Percentiles rank a stretch among this genome's conserved stretches.
Conservation (phyloP, 2,888 invertebrate species). For the Drosophila merina region DNA sequence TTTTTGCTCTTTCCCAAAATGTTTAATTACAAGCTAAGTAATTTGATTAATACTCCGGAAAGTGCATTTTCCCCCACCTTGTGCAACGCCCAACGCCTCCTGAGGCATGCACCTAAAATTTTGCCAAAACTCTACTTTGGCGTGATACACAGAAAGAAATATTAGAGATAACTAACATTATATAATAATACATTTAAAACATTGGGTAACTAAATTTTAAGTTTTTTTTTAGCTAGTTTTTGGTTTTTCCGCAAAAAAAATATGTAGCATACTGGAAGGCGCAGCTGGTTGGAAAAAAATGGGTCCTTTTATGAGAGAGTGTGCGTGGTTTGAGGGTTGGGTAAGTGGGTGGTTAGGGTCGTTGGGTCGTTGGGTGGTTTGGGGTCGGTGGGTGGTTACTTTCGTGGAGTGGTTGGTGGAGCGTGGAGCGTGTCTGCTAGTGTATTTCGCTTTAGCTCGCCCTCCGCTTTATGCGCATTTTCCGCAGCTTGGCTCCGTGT, state of each 20-base stretch:
- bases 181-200: neutral
- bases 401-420: conserved; percentile 3
- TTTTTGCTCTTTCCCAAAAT: conserved; percentile 23
- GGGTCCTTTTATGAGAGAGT: conserved; percentile 6
- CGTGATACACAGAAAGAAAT: neutral
- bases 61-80: conserved; percentile 31
- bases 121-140: conserved; percentile 11
- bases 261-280: conserved; percentile 43
- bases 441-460: conserved; percentile 55
- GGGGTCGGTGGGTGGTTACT: neutral
- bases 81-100: conserved; percentile 9
- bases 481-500: conserved; percentile 61
- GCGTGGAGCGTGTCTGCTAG: conserved; percentile 25
- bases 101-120: conserved; percentile 43
- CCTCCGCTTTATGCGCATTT: conserved; percentile 54
- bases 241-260: conserved; percentile 13
- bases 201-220: neutral
- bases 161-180: neutral
- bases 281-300: conserved; percentile 11
- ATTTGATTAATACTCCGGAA: conserved; percentile 45
- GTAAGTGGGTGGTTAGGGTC: neutral
- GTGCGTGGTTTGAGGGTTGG: conserved; percentile 9
- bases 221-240: neutral
- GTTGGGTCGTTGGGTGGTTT: conserved; percentile 1
- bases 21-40: conserved; percentile 43